phyloP scores from a whole-genome alignment of 2,888 invertebrate genomes.

The Drosophila prolongata region DNA sequence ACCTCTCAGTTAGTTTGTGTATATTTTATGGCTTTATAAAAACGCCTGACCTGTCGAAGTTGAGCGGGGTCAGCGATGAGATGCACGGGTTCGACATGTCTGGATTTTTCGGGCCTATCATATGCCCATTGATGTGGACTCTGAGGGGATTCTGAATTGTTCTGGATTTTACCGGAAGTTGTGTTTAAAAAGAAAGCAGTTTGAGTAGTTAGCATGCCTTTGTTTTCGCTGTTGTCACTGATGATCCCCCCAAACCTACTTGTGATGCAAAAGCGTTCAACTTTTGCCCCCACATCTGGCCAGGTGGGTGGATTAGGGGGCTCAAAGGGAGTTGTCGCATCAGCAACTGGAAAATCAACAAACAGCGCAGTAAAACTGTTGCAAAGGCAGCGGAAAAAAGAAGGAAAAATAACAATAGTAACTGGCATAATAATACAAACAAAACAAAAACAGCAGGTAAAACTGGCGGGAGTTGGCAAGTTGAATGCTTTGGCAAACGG shows the following conservation, averaged over 20 bases:
- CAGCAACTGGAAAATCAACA: slow-evolving; percentile 65
- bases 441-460: slow-evolving; percentile 33
- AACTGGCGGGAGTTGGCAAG: slow-evolving; percentile 8
- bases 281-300: slow-evolving; percentile 38
- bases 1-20: slow-evolving; percentile 50
- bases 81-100: slow-evolving; percentile 46
- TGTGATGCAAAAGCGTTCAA: slow-evolving; percentile 50
- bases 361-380: slow-evolving; percentile 56
- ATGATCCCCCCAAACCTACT: slow-evolving; percentile 12
- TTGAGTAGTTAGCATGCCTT: slow-evolving; percentile 55
- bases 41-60: slow-evolving; percentile 58
- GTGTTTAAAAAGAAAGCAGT: slow-evolving; percentile 25
- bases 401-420: slow-evolving; percentile 34
- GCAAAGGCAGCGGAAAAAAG: slow-evolving; percentile 35
- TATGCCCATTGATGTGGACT: slow-evolving; percentile 59
- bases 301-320: slow-evolving; percentile 3
- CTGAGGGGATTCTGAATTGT: background rate
- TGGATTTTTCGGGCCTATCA: slow-evolving; percentile 56
- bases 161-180: slow-evolving; percentile 3
- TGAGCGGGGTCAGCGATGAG: slow-evolving; percentile 60
- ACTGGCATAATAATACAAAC: slow-evolving; percentile 55
- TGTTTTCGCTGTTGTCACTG: slow-evolving; percentile 21
- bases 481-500: slow-evolving; percentile 53
- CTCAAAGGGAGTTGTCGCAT: slow-evolving; percentile 13
- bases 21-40: slow-evolving; percentile 77